Conservation (phyloP, 2,888 invertebrate species). For the Coelinius sp. region DNA sequence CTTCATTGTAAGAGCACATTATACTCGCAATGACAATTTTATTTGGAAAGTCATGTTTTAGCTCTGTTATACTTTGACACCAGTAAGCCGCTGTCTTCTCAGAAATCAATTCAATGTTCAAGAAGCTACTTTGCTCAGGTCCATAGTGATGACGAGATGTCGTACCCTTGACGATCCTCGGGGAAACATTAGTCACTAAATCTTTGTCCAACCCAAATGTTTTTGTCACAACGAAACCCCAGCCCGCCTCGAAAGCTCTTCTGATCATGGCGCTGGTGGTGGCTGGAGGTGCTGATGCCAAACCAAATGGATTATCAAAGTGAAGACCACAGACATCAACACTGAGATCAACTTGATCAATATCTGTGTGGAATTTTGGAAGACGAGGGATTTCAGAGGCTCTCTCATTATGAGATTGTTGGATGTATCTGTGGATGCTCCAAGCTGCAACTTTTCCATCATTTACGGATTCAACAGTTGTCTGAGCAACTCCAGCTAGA, state of each 20-base stretch:
- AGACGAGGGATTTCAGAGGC: conserved; percentile 80
- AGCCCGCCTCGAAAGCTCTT: conserved; percentile 94
- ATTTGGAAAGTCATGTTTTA: conserved; percentile 92
- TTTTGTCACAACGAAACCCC: conserved; percentile 98
- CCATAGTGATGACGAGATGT: conserved; percentile 94
- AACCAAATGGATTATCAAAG: conserved; percentile 97
- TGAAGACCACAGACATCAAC: conserved; percentile 93
- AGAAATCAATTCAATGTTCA: conserved; percentile 98
- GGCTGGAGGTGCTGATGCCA: conserved; percentile 97
- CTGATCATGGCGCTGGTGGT: conserved; percentile 96
- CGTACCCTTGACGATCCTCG: conserved; percentile 93
- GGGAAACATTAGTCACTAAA: conserved; percentile 96
- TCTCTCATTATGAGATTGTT: conserved; percentile 74
- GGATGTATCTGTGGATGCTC: conserved; percentile 93
- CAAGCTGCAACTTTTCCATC: conserved; percentile 98
- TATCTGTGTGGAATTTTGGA: conserved; percentile 92
- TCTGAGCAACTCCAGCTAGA: conserved; percentile 93
- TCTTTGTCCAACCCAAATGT: conserved; percentile 97
- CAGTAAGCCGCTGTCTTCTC: conserved; percentile 97
- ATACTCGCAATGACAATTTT: conserved; percentile 95
- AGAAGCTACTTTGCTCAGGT: conserved; percentile 95
- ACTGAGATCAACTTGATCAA: conserved; percentile 94
- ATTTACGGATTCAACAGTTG: conserved; percentile 98
- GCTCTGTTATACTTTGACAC: conserved; percentile 88
- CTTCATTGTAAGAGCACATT: conserved; percentile 90